Evolutionary conservation across 2,888 invertebrate species (phyloP).

Genomic region (Cheiracanthium punctorium): DNA sequence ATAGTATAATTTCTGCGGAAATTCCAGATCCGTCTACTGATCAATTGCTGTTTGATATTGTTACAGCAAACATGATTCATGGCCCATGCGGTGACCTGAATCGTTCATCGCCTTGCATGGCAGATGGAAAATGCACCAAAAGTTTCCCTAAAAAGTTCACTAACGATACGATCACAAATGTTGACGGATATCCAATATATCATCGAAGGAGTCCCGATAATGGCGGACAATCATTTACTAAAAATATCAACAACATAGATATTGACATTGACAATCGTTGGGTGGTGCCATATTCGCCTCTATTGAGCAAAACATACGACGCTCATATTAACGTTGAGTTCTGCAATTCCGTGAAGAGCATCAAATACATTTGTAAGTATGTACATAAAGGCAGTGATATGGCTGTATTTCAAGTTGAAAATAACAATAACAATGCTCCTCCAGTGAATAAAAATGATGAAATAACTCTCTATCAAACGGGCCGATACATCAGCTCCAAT

Average conservation of each 20-base stretch:
- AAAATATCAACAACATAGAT: slow-evolving; percentile 4
- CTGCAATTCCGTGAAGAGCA: too few species aligned
- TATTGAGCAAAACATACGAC: too few species aligned
- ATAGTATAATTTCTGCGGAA: slow-evolving; percentile 64
- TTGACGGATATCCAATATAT: slow-evolving; percentile 4
- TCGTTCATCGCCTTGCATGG: slow-evolving; percentile 9
- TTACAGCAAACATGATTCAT: slow-evolving; percentile 46
- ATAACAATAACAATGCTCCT: too few species aligned
- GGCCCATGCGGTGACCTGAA: background rate
- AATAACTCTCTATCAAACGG: too few species aligned
- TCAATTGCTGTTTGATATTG: background rate
- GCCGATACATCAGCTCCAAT: too few species aligned
- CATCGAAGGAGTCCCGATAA: slow-evolving; percentile 17
- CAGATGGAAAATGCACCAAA: slow-evolving; percentile 14
- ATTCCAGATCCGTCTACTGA: background rate
- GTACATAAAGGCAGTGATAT: too few species aligned
- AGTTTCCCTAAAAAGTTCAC: background rate
- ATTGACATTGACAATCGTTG: background rate
- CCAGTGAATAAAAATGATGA: too few species aligned
- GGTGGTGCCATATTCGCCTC: too few species aligned
- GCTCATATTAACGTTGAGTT: too few species aligned
- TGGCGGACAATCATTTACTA: slow-evolving; percentile 21
- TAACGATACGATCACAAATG: background rate
- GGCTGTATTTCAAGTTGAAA: too few species aligned
- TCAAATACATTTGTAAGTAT: too few species aligned